Base-by-base conservation (phyloP, 2,888 invertebrate genomes). In the Torymus aiolomorphi region DNA sequence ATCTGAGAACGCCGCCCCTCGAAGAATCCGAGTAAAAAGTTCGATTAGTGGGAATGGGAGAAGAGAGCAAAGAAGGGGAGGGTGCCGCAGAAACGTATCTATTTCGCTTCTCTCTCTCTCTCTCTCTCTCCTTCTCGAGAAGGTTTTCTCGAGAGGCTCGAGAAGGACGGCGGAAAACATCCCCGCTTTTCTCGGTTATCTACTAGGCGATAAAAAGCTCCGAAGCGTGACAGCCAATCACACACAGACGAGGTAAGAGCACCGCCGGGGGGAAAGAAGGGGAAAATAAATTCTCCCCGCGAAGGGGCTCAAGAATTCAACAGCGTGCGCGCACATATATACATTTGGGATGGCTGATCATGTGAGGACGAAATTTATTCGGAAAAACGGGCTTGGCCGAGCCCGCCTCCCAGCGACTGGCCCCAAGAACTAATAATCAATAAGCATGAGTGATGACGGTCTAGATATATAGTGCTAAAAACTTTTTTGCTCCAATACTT, bases 151-250 rank as follows among this genome's bases (percentile, higher is more conserved):
- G 69, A 62, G 54, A 16, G 67, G 24, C 75, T 67, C 59, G 42
- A 42, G 8, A 75, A 74, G 57, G 67, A 65, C 59, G 57, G 54
- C 31, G 61, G 62, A 62, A 20, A 56, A 49, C 4, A 16, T n/a
- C 67, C 52, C 67, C 16, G 75, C 67, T 67, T 61, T 76, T 31
- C 61, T 52, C 75, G 76, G 66, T 71, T 77, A 78, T 78, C 77
- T 76, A 67, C 62, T 31, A 66, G 73, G 70, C 80, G 81, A 72
- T 74, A 80, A 80, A 77, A 81, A 77, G 81, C 80, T 82, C 54
- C 65, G 76, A 61, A 52, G 78, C 80, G 73, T 70, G 67, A 82
- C 74, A 78, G 67, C 56, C 71, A 80, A 69, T 80, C 77, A 78
- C 66, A 18, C 71, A 63, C 67, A 66, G 70, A 72, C 62, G 71